Base-by-base conservation (phyloP, 2,113 vertebrate species). In the Toxotes jaculatrix region DNA sequence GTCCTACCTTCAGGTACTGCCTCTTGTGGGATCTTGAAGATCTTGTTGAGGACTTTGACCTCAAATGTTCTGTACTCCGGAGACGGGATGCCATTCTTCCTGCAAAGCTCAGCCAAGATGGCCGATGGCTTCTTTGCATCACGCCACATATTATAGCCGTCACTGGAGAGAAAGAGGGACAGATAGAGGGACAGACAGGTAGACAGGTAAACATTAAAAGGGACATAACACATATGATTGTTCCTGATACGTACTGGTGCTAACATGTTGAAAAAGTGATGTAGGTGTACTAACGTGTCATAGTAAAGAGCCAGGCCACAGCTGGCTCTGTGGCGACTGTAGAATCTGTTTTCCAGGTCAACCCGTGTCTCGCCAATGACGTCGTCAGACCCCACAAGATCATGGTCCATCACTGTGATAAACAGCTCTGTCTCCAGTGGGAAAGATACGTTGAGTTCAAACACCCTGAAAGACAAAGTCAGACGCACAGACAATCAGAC, bases 291-390 rank as follows among this genome's bases (percentile, higher is more conserved):
- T 89, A 83, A 98, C 98, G 12, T 57, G 38, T 97, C 95, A 0
- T 98, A 98, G 79, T 97, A 96, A 0, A 94, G 91, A 27, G 96
- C 95, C 65, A 99, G 73, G 7, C 97, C 97, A 53, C 97, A 98
- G 61, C 93, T 93, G 0, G 97, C 96, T 49, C 97, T 92, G 88
- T 99, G 96, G 21, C 95, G 95, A 92, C 97, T 98, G 80, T 97
- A 99, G 93, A 98, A 99, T 8, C 96, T 92, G 87, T 99, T 99
- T 93, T 99, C 98, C 91, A 99, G 45, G 84, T 99, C 98, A 53
- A 97, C 82, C 56, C 93, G 96, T 0, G 97, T 98, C 87, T 98
- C 97, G 0, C 97, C 97, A 1, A 97, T 98, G 79, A 96, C 88
- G 65, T 99, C 97, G 71, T 99, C 96, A 2, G 96, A 93, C 34